Base-by-base conservation (phyloP, 2,797 vertebrate species). In the Cercopithecus petaurista region DNA sequence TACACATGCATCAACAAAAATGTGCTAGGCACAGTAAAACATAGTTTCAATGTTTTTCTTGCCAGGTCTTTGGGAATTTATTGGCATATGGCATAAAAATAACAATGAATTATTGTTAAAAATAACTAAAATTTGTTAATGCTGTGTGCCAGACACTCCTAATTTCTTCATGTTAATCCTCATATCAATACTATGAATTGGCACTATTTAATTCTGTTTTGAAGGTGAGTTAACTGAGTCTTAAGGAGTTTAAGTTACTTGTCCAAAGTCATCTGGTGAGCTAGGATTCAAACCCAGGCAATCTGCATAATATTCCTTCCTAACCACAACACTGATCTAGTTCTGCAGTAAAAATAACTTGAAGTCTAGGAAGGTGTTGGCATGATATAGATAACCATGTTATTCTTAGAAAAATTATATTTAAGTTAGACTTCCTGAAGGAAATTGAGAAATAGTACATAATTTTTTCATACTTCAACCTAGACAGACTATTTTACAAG, bases 351-450 rank as follows among this genome's bases (percentile, higher is more conserved):
- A 92, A 87, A 17, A 67, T 39, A 41, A 28, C 15, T 39, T 73
- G 43, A 92, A 52, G 4, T 88, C 57, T 55, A 87, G 81, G 46
- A 92, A 92, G 67, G 41, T 80, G 46, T 82, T 95, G 77, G 26
- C 43, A 48, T 55, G 15, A 26, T 28, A 21, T 5, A 84, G 80
- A 67, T 70, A 73, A 43, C n/a, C 39, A 9, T 48, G 15, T 6
- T 79, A 64, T 86, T 89, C 28, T 82, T 96, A 86, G 72, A 75
- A 91, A 90, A 95, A 48, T 4, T 77, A 41, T 94, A 81, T 94
- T 76, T 84, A 61, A 26, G 14, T 39, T 88, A 92, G 36, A 12
- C 28, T 93, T 97, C 26, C 28, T 55, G 36, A 76, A 76, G 28
- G 10, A 70, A 90, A 61, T 19, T 90, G 33, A 72, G n/a, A 81